phyloP scores from a whole-genome alignment of 2,888 invertebrate species.

The Chrysolina haemoptera region DNA sequence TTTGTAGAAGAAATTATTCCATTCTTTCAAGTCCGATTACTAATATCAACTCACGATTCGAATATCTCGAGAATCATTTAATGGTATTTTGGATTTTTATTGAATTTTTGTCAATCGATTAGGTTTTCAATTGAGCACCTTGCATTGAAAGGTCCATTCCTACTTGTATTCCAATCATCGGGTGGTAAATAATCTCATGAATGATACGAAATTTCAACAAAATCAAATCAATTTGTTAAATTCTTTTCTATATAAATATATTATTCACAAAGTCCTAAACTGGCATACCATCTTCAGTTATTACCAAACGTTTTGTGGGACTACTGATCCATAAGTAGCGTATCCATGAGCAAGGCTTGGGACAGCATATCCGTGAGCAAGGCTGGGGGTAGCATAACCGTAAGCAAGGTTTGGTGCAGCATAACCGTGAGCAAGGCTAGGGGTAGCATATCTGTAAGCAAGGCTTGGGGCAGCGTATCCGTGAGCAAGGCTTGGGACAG shows the following conservation, averaged over 20 bases:
- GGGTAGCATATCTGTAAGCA: conserved; percentile 44
- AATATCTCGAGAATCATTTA: too few relatives aligned
- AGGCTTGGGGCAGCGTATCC: conserved; percentile 39
- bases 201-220: too few relatives aligned
- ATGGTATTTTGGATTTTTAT: too few relatives aligned
- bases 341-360: conserved; percentile 32
- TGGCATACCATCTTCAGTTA: conserved; percentile 65
- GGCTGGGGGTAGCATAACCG: conserved; percentile 50
- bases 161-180: too few relatives aligned
- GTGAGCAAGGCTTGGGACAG: conserved; percentile 47
- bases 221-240: not conserved
- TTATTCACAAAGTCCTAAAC: conserved; percentile 17
- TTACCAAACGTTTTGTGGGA: conserved; percentile 66
- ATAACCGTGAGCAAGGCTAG: conserved; percentile 39
- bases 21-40: too few relatives aligned
- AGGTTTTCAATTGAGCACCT: too few relatives aligned
- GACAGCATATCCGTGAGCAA: conserved; percentile 35
- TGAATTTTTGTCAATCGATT: too few relatives aligned
- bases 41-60: too few relatives aligned
- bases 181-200: too few relatives aligned
- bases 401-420: conserved; percentile 30
- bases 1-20: too few relatives aligned
- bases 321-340: conserved; percentile 41
- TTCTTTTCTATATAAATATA: conserved; percentile 6
- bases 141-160: too few relatives aligned